Base-by-base conservation (phyloP, 1,140 invertebrate genomes). In the Papilio aristodemus region DNA sequence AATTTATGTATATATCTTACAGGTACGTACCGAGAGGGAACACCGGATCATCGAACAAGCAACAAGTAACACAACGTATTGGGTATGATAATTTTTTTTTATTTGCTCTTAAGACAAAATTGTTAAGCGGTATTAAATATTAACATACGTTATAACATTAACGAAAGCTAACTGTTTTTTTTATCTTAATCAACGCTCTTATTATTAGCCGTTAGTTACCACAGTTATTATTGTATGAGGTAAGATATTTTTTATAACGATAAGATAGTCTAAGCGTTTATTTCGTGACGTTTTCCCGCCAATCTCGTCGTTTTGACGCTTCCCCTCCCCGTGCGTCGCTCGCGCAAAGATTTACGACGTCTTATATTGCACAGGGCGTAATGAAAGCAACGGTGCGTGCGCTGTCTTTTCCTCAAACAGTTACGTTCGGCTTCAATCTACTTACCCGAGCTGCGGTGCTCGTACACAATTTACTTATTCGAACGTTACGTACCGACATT, bases 381-480 rank as follows among this genome's bases (percentile, higher is more conserved):
- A 79, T 83, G 78, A 78, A 78, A 22, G 60, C 75, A 84, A 63
- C 81, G 71, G 75, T 64, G 80, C 81, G 74, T 84, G 70, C 64
- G 71, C 69, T 79, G 67, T 80, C 66, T 71, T 67, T 71, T 66
- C 71, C 74, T 74, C 71, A 66, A 72, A 72, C 76, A 72, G 74
- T 78, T 75, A 77, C 69, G 58, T 71, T 36, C n/a, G 59, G 27
- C 59, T 38, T 19, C 59, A 62, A 62, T 62, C 59, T 22, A 62
- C 59, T 62, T 62, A 62, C 17, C n/a, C 27, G 57, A 27, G 19
- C n/a, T n/a, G 36, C 59, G 36, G 5, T 36, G 14, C 19, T n/a
- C 59, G 32, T 39, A 67, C 68, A 50, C 59, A 69, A 71, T 73
- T 70, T 62, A 62, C 59, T 62, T 62, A 62, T 62, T 39, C 59